Evolutionary conservation across 1,140 invertebrate genomes (phyloP), one percentile per base, ranked within the genome.

Genomic region (Scaptomyza graminum): DNA sequence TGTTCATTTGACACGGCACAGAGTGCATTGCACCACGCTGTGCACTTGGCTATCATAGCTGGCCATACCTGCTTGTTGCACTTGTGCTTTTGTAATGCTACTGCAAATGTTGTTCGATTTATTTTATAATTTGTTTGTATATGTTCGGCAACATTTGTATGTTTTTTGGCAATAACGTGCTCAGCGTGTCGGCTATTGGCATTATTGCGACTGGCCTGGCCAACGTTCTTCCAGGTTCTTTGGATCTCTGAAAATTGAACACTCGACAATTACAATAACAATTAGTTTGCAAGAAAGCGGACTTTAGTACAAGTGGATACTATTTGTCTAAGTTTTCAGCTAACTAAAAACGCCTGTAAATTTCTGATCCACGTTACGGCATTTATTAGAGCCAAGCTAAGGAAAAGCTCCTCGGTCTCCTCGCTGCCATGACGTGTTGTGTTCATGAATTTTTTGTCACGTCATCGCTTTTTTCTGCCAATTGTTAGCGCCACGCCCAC

Each of bases 111-210:
- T 18, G 18, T 51, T 31, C 56, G 52, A 50, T 63, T 67, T 12
- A 39, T 39, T 62, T 57, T 44, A 16, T 56, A 84, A 84, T 85
- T 22, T 22, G 4, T 22, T 3, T 22, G 18, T 22, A 22, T 22
- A 22, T 22, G 85, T 84, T 73, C 64, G 50, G 81, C 68, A 84
- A 84, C 80, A 84, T 85, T 85, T 84, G 80, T 81, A 84, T 81
- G 85, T 80, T 85, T 84, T 81, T 81, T 85, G 65, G 80, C 80
- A 72, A 76, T 84, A 85, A 70, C 76, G 76, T 85, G 81, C 72
- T 47, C 67, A 37, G 65, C 41, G 56, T 60, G 63, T 12, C 60
- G 54, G 62, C 31, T 51, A 65, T 15, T 28, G 28, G 28, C 25
- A 51, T 11, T 13, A 25, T n/a, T 51, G 49, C 12, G 50, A 55